Percentiles rank a stretch among this genome's conserved stretches.
These are phyloP conservation scores for Arnoldichthys spilopterus DNA, from an alignment of 2,797 vertebrate species.

Conservation along the genomic window DNA sequence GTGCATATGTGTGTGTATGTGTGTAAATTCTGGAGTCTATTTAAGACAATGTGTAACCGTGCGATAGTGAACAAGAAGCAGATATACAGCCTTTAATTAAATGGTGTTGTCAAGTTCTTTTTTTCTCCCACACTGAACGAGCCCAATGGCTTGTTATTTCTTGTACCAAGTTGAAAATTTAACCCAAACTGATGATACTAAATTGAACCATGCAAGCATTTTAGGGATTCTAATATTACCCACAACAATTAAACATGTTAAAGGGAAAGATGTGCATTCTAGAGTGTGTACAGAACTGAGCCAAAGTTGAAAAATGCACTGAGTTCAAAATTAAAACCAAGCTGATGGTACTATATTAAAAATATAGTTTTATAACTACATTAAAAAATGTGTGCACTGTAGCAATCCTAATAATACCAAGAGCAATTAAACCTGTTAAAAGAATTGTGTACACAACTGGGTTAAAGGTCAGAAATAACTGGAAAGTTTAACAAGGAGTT, in stretches of 20 bases:
- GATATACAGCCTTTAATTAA: slow-evolving; percentile 66
- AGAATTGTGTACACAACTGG: neutral
- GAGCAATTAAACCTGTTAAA: neutral
- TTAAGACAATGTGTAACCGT: slow-evolving; percentile 56
- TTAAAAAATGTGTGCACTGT: neutral
- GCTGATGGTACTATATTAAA: neutral
- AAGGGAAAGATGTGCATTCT: neutral
- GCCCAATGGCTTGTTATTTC: slow-evolving; percentile 44
- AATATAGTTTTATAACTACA: too few species aligned
- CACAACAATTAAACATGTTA: neutral
- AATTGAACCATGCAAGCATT: slow-evolving; percentile 4
- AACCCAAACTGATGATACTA: slow-evolving; percentile 1
- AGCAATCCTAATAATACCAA: neutral
- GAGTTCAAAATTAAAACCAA: neutral
- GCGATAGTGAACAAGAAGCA: slow-evolving; percentile 43
- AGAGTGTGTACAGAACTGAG: neutral
- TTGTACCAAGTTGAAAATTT: neutral
- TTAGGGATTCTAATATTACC: neutral
- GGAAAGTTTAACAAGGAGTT: neutral
- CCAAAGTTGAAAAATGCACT: neutral
- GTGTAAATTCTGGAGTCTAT: slow-evolving; percentile 47
- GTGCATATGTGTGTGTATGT: slow-evolving; percentile 33
- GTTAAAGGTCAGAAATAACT: neutral
- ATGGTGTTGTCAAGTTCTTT: slow-evolving; percentile 51
- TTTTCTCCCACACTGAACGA: slow-evolving; percentile 57